A percentile compares a stretch with the other conserved stretches of the same genome.
These are phyloP conservation scores for Stigmatopora argus DNA, from an alignment of 2,113 vertebrate species.

Conservation along the genomic window DNA sequence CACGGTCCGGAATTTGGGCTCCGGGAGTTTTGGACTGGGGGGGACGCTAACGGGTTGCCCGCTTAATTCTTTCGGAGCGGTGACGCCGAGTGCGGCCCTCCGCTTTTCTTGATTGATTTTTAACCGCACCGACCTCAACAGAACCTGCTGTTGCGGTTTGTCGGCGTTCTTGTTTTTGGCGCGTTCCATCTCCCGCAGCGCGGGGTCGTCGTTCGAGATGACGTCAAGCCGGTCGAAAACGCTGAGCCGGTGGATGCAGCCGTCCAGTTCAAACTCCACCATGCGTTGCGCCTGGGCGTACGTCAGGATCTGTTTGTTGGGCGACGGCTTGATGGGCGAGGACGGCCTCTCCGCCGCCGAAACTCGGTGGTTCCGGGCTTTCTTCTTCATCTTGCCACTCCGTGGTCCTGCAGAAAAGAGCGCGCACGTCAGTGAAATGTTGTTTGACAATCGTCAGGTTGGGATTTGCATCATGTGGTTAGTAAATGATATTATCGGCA, in stretches of 20 bases:
- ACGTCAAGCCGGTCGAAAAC: conserved; percentile 90
- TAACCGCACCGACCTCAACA: conserved; percentile 78
- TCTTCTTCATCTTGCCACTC: conserved; percentile 84
- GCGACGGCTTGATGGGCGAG: conserved; percentile 90
- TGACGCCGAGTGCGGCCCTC: conserved; percentile 72
- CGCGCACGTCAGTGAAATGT: not conserved
- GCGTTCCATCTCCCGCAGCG: conserved; percentile 91
- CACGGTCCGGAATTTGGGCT: conserved; percentile 86
- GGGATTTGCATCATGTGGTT: too few relatives aligned
- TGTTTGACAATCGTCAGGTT: too few relatives aligned
- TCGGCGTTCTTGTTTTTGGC: conserved; percentile 96
- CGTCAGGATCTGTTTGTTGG: conserved; percentile 87
- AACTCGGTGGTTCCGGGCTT: conserved; percentile 86
- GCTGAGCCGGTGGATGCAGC: conserved; percentile 88
- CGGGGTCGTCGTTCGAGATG: conserved; percentile 86
- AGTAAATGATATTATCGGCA: too few relatives aligned
- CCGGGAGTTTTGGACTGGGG: conserved; percentile 66
- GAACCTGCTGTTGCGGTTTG: conserved; percentile 77
- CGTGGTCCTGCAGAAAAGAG: conserved; percentile 49
- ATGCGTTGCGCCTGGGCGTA: conserved; percentile 96
- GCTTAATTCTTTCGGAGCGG: conserved; percentile 64
- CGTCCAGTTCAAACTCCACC: conserved; percentile 94
- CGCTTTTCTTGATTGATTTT: conserved; percentile 87
- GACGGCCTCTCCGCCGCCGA: conserved; percentile 80
- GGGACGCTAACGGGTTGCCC: conserved; percentile 57